Evolutionary conservation across 2,113 vertebrate species (phyloP), one percentile per base, ranked within the genome.

Genomic region (Myiozetetes cayanensis): DNA sequence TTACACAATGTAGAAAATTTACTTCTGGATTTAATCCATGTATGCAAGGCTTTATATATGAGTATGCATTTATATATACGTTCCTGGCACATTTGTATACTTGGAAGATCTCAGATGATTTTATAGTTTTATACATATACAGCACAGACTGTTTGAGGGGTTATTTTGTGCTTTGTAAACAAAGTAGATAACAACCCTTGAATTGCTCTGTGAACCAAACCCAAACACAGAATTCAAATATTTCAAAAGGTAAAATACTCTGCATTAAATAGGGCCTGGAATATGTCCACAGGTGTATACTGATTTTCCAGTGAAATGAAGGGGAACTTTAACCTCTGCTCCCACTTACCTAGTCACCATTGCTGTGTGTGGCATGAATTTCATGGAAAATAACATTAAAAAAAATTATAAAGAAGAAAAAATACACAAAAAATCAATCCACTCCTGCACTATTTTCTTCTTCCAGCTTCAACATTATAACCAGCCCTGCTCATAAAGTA

Each of bases 121-220:
- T 94, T 92, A 50, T 21, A 50, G 28, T 73, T 91, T 63, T 50
- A 50, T 46, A 44, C 2, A 27, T 52, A 79, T 35, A 43, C 35
- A 81, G 5, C 24, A 58, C 9, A 56, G 75, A 78, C 25, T 33
- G 4, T 70, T 84, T 59, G 27, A 82, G 27, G 35, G 14, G 15
- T 65, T 85, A 70, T 77, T 92, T 70, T 89, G 16, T 59, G 41
- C 31, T 96, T 65, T 74, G 25, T 44, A 92, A 91, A 76, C 15
- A 31, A 65, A 31, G 88, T 56, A 91, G 93, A 94, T 28, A 94
- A 52, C 25, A 74, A 78, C 18, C 6, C 67, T 88, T 62, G 65
- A 94, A 89, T 30, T 88, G 17, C 35, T 93, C 96, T 43, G 19
- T 83, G n/a, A 96, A 90, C 44, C 59, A 63, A 65, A 87, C 93